Evolutionary conservation across 2,113 vertebrate species (phyloP).

Genomic region (Sigmodon hispidus): DNA sequence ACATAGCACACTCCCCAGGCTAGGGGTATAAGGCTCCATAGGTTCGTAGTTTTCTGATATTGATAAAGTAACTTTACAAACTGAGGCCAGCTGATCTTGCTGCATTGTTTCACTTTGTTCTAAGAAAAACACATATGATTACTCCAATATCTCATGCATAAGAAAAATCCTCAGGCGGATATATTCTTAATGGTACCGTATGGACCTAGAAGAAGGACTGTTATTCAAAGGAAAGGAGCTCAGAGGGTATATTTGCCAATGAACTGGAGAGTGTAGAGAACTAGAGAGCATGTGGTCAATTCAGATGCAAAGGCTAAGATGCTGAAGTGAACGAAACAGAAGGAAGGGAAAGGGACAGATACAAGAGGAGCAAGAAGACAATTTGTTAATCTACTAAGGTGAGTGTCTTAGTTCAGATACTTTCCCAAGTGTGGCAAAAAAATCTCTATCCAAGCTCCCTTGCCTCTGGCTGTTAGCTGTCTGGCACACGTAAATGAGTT

Average conservation of each 20-base stretch:
- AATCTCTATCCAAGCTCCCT: not conserved
- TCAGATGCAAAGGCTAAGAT: not conserved
- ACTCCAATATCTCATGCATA: not conserved
- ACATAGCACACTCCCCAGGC: conserved; percentile 20
- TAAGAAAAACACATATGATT: conserved; percentile 59
- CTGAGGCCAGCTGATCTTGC: not conserved
- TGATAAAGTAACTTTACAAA: not conserved
- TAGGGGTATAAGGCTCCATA: not conserved
- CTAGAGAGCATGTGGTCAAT: not conserved
- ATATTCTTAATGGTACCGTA: not conserved
- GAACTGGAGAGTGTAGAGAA: not conserved
- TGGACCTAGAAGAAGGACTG: not conserved
- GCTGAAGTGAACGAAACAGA: not conserved
- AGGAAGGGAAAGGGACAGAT: not conserved
- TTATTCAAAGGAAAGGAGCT: conserved; percentile 20
- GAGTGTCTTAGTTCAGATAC: not conserved
- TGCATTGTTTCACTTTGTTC: conserved; percentile 36
- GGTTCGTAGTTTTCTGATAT: not conserved
- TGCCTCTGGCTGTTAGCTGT: not conserved
- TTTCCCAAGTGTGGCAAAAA: not conserved
- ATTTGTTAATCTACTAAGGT: not conserved
- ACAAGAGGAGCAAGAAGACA: not conserved
- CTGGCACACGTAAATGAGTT: not conserved
- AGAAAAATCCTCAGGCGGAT: not conserved
- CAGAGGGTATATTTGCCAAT: not conserved